Percentiles rank a stretch among this genome's conserved stretches.
These are phyloP conservation scores for Cassiopea andromeda DNA, from an alignment of 30 jellyfish, hydroid and myxozoan species.

Conservation along the genomic window DNA sequence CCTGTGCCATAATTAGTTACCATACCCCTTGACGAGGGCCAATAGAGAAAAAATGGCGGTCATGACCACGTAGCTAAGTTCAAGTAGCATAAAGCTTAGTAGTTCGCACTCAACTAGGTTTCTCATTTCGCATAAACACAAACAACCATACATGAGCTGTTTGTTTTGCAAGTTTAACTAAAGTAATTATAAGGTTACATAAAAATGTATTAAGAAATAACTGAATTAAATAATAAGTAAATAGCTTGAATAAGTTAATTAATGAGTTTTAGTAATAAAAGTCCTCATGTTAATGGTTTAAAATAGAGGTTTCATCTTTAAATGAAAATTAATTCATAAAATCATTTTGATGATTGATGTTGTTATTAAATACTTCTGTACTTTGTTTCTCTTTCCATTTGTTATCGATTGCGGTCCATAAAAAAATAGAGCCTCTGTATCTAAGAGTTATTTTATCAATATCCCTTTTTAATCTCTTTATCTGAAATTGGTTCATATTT, in stretches of 20 bases:
- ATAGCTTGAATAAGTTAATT: neutral
- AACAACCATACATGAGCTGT: neutral
- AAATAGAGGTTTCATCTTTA: conserved; percentile 25
- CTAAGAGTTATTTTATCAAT: conserved; percentile 25
- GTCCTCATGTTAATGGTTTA: conserved; percentile 23
- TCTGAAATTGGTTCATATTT: conserved; percentile 16
- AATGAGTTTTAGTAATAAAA: conserved; percentile 13
- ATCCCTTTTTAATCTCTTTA: conserved; percentile 23
- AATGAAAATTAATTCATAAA: conserved; percentile 11
- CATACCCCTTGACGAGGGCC: no score
- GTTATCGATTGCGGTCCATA: conserved; percentile 14
- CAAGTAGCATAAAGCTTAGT: no score
- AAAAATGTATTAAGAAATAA: neutral
- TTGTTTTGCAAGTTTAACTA: neutral
- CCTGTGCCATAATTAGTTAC: no score
- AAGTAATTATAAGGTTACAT: neutral
- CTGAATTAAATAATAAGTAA: no score
- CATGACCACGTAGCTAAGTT: no score
- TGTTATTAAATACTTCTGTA: conserved; percentile 24
- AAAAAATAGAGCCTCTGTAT: conserved; percentile 8
- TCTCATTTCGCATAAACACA: no score
- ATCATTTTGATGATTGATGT: conserved; percentile 32
- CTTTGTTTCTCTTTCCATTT: conserved; percentile 14
- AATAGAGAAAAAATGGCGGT: no score
- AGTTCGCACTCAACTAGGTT: no score